Evolutionary conservation across 2,797 vertebrate species (phyloP).

Genomic region (Gallinago solitaria): DNA sequence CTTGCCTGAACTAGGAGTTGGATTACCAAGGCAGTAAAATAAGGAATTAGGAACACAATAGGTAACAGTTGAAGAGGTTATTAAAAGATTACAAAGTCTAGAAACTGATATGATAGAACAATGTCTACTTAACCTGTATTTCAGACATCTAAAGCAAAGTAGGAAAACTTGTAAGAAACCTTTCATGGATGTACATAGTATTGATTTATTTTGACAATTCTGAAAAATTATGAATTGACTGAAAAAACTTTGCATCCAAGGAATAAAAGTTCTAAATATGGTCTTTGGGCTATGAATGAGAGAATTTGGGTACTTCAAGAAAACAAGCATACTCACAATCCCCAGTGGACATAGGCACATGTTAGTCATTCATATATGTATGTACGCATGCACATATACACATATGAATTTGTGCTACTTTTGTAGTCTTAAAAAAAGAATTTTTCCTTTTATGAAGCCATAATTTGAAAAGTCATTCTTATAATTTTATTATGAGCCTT

Average conservation of each 20-base stretch:
- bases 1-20: slow-evolving; percentile 16
- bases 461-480: neutral
- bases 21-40: slow-evolving; percentile 25
- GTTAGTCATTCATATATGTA: neutral
- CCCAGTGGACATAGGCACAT: neutral
- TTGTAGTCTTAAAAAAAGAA: neutral
- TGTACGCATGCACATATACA: too few relatives aligned
- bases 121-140: neutral
- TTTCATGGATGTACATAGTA: neutral
- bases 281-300: neutral
- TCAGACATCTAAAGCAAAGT: slow-evolving; percentile 5
- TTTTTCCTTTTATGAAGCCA: neutral
- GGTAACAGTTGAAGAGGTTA: slow-evolving; percentile 41
- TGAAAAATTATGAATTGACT: neutral
- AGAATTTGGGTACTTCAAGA: neutral
- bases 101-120: slow-evolving; percentile 24
- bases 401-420: neutral
- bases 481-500: neutral
- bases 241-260: neutral
- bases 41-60: slow-evolving; percentile 25
- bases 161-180: neutral
- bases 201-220: neutral
- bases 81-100: slow-evolving; percentile 46
- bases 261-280: neutral
- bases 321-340: neutral